phyloP scores from a whole-genome alignment of 2,797 vertebrate genomes.

The Setipinna tenuifilis region DNA sequence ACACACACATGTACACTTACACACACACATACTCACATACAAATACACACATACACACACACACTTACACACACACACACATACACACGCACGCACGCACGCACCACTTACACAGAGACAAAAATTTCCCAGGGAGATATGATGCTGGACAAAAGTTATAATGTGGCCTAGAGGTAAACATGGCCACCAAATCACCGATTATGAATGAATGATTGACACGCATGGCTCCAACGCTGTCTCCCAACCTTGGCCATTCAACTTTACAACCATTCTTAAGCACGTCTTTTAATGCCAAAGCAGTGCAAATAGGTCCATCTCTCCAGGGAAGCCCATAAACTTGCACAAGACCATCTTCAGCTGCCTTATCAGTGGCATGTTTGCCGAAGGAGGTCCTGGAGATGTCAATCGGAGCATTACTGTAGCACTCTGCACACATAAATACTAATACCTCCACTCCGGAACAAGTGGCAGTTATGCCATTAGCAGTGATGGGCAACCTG shows the following conservation, averaged over 20 bases:
- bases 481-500: no score
- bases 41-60: not conserved
- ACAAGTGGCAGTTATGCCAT: not conserved
- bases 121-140: not conserved
- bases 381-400: slow-evolving; percentile 68
- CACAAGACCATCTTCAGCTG: slow-evolving; percentile 15
- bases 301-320: slow-evolving; percentile 63
- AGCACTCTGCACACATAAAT: slow-evolving; percentile 7
- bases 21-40: slow-evolving; percentile 31
- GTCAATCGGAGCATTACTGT: slow-evolving; percentile 63
- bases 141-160: not conserved
- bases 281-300: slow-evolving; percentile 42
- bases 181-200: not conserved
- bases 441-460: slow-evolving; percentile 21
- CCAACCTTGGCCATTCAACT: not conserved
- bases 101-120: not conserved
- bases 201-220: slow-evolving; percentile 15
- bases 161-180: not conserved
- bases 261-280: slow-evolving; percentile 1
- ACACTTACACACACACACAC: not conserved
- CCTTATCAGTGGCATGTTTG: slow-evolving; percentile 74
- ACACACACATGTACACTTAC: not conserved
- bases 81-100: no score
- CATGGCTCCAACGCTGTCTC: not conserved
- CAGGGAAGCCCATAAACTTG: slow-evolving; percentile 63